phyloP scores from a whole-genome alignment of 2,888 invertebrate species.

The Taenaris catops region DNA sequence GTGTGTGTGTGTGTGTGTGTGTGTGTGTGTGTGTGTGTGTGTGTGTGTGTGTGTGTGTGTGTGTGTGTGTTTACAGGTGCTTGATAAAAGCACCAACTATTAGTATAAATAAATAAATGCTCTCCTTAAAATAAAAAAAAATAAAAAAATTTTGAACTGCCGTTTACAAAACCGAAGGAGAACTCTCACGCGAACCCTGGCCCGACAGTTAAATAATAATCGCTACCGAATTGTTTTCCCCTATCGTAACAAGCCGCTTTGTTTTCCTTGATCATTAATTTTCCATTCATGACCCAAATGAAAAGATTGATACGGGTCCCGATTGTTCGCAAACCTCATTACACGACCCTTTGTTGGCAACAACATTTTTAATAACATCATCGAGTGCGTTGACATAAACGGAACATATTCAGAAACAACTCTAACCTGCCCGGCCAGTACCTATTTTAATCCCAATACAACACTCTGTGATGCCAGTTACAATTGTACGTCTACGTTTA shows the following conservation, averaged over 20 bases:
- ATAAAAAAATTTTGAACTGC: no score
- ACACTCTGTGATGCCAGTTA: constrained; percentile 54
- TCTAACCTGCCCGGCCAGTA: constrained; percentile 43
- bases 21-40: no score
- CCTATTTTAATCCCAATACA: constrained; percentile 50
- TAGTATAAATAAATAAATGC: no score
- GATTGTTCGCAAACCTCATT: constrained; percentile 6
- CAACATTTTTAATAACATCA: constrained; percentile 9
- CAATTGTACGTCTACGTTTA: constrained; percentile 40
- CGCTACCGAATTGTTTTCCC: not conserved
- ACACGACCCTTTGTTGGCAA: constrained; percentile 5
- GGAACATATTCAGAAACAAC: constrained; percentile 42
- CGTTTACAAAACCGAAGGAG: no score
- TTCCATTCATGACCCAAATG: constrained; percentile 7
- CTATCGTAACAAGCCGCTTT: constrained; percentile 4
- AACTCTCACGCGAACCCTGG: no score
- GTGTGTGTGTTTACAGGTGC: no score
- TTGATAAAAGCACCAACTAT: no score
- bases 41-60: no score
- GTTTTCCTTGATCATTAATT: constrained; percentile 10
- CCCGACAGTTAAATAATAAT: constrained; percentile 1
- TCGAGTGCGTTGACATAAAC: no score
- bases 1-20: no score
- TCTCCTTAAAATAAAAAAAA: no score
- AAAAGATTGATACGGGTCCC: constrained; percentile 8